Evolutionary conservation across 2,113 vertebrate species (phyloP), one percentile per base, ranked within the genome.

Genomic region (Oceanites oceanicus): DNA sequence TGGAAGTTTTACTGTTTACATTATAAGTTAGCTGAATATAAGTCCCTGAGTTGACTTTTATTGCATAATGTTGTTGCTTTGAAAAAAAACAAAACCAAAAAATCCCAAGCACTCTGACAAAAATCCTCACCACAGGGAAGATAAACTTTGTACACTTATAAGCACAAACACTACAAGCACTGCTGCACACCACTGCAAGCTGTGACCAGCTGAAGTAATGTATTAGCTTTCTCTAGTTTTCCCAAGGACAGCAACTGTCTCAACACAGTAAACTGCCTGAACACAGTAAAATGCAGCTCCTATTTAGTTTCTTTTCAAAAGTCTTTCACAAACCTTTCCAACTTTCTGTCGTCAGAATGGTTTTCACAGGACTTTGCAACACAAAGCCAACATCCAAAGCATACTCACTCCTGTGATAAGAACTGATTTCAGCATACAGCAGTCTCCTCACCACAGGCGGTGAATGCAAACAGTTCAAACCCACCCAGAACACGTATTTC

Each of bases 21-120:
- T 10, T 19, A 3, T 3, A 16, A 2, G 0, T 55, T 16, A 73
- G 36, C 7, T 34, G 27, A 61, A 40, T 13, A 0, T 3, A 56
- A 77, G 15, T 29, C 45, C n/a, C 30, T 66, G 15, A 36, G 34
- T 5, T 70, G 55, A n/a, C 34, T 49, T 76, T 36, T 42, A 58
- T 2, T 26, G 67, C 40, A 86, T 49, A 77, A 81, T 38, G 80
- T 20, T 42, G 25, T 36, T 73, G 38, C 53, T 86, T 78, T 61
- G 29, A 16, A 71, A 45, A 49, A 77, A 68, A 58, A 32, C 36
- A 10, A 8, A 30, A 14, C 2, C 21, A 19, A 10, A 19, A 50
- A 49, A 34, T 21, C 53, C 34, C 72, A 73, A 27, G 40, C 53
- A 34, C 15, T 38, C 34, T 34, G 15, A 66, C 19, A 74, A 82